These are phyloP conservation scores for Phasianus colchicus DNA, from an alignment of 2,113 vertebrate species.

Conservation along the genomic window DNA sequence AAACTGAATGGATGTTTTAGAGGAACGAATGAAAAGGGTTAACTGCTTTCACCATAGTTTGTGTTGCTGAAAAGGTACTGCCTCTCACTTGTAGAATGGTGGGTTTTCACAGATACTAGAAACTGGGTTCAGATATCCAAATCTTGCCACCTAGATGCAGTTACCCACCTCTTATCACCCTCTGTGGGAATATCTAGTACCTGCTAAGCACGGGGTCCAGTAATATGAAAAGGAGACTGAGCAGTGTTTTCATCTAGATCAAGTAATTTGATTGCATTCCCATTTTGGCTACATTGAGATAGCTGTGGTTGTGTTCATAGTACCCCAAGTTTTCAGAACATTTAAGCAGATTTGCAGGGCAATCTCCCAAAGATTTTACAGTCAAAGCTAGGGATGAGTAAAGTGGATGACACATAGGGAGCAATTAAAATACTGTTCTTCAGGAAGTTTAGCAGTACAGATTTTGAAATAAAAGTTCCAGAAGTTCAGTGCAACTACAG, in stretches of 20 bases:
- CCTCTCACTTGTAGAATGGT: not conserved
- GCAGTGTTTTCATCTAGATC: not conserved
- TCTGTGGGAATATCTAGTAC: not conserved
- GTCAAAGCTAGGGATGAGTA: not conserved
- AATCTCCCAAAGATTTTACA: not conserved
- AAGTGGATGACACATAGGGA: not conserved
- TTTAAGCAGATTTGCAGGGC: not conserved
- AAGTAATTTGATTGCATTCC: not conserved
- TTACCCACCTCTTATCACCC: not conserved
- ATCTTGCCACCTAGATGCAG: not conserved
- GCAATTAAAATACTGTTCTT: slow-evolving; percentile 42
- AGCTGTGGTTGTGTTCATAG: not conserved
- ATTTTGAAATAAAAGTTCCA: slow-evolving; percentile 43
- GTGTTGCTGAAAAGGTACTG: not conserved
- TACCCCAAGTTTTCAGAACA: not conserved
- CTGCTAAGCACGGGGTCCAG: not conserved
- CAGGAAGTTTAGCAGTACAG: not conserved
- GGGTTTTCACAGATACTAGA: not conserved
- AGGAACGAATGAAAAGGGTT: not conserved
- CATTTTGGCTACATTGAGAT: not conserved
- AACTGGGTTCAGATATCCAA: not conserved
- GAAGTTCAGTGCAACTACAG: slow-evolving; percentile 25
- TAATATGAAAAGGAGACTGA: not conserved
- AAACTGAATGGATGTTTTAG: not conserved
- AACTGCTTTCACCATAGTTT: not conserved